Evolutionary conservation across 2,888 invertebrate genomes (phyloP).

Genomic region (Desoria tigrina): DNA sequence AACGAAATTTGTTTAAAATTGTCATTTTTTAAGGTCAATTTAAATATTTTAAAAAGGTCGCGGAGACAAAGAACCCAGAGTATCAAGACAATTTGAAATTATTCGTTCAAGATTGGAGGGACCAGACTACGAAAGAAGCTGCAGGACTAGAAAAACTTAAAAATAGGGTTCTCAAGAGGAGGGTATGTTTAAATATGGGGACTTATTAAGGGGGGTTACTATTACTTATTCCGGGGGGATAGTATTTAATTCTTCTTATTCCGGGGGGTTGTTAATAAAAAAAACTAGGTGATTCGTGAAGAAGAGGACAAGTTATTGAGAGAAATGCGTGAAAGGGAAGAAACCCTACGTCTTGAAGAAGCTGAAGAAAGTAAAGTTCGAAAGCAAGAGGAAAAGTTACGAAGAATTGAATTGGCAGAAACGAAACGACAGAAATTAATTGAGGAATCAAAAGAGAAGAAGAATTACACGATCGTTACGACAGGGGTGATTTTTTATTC

Average conservation of each 20-base stretch:
- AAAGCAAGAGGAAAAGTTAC: constrained; percentile 33
- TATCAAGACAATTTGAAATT: constrained; percentile 30
- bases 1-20: neutral
- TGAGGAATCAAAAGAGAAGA: constrained; percentile 28
- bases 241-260: no score
- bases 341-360: constrained; percentile 19
- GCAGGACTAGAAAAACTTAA: constrained; percentile 27
- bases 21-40: neutral
- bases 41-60: neutral
- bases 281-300: constrained; percentile 18
- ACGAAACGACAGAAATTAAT: constrained; percentile 32
- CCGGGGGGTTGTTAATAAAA: no score
- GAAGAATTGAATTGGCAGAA: constrained; percentile 30
- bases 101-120: constrained; percentile 35
- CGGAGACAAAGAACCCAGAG: constrained; percentile 26
- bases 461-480: constrained; percentile 8
- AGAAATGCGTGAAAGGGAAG: constrained; percentile 30
- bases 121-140: constrained; percentile 25
- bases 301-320: constrained; percentile 25
- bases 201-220: no score
- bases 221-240: no score
- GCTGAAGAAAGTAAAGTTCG: constrained; percentile 30
- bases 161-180: constrained; percentile 5
- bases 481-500: neutral
- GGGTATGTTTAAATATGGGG: no score